Conservation (phyloP, 2,888 invertebrate species). For the Glaucopsyche alexis region DNA sequence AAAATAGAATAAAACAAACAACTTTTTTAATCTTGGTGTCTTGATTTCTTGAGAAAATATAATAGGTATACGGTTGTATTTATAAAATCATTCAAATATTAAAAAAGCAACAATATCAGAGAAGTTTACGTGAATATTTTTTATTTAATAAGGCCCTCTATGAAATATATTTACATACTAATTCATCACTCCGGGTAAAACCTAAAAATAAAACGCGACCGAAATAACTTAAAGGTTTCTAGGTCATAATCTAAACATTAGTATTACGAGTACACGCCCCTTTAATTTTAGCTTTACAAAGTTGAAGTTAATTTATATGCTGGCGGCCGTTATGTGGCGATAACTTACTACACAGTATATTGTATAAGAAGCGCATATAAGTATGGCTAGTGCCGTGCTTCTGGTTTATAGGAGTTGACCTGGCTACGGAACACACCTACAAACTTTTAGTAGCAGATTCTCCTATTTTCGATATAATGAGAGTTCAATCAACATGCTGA, state of each 20-base stretch:
- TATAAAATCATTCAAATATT: too few species aligned
- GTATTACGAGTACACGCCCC: slow-evolving; percentile 7
- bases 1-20: too few species aligned
- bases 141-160: too few species aligned
- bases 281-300: slow-evolving; percentile 10
- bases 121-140: too few species aligned
- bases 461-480: too few species aligned
- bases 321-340: slow-evolving; percentile 7
- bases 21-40: too few species aligned
- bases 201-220: neutral
- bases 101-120: too few species aligned
- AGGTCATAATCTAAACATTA: slow-evolving; percentile 8
- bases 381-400: neutral
- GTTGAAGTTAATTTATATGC: neutral
- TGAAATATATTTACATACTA: neutral
- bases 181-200: neutral
- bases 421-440: too few species aligned
- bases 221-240: slow-evolving; percentile 12
- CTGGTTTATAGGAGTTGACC: neutral
- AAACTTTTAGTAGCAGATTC: too few species aligned
- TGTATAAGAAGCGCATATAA: neutral
- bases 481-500: too few species aligned
- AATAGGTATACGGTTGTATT: too few species aligned
- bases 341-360: slow-evolving; percentile 28
- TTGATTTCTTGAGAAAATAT: too few species aligned